These are phyloP conservation scores for Erebia aethiops DNA, from an alignment of 2,888 invertebrate genomes.

Conservation along the genomic window DNA sequence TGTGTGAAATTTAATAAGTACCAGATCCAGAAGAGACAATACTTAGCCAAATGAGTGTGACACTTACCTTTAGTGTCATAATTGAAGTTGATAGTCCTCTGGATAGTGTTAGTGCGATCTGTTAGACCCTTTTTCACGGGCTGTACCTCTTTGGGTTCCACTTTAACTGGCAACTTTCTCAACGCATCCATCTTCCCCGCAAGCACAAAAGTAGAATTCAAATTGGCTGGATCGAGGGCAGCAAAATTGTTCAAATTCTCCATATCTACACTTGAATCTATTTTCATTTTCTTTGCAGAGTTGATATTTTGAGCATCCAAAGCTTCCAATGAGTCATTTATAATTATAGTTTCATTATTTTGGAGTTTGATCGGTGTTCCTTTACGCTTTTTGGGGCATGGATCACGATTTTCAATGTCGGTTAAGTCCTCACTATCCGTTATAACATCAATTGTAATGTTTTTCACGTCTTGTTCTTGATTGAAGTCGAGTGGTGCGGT, in stretches of 20 bases:
- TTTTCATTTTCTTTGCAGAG: slow-evolving; percentile 69
- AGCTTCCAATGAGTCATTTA: slow-evolving; percentile 70
- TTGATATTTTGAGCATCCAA: slow-evolving; percentile 62
- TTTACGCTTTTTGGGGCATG: slow-evolving; percentile 63
- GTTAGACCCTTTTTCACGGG: slow-evolving; percentile 58
- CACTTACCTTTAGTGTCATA: slow-evolving; percentile 60
- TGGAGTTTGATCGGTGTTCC: slow-evolving; percentile 69
- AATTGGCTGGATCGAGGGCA: slow-evolving; percentile 60
- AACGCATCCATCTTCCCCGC: slow-evolving; percentile 60
- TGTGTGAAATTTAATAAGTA: too few species aligned
- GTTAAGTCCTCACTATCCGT: slow-evolving; percentile 69
- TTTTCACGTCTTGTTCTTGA: slow-evolving; percentile 40
- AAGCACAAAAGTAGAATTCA: slow-evolving; percentile 77
- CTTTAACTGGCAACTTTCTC: slow-evolving; percentile 54
- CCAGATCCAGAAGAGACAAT: too few species aligned
- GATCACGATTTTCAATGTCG: slow-evolving; percentile 63
- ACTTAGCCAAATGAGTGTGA: too few species aligned
- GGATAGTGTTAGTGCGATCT: slow-evolving; percentile 68
- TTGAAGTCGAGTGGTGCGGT: slow-evolving; percentile 46
- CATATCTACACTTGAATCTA: slow-evolving; percentile 50
- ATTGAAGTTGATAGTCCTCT: slow-evolving; percentile 55
- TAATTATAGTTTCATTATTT: slow-evolving; percentile 71
- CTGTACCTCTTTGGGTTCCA: slow-evolving; percentile 44
- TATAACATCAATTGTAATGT: slow-evolving; percentile 54
- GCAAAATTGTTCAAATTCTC: slow-evolving; percentile 65